These are phyloP conservation scores for Nomada fucata DNA, from an alignment of 2,888 invertebrate species.

Conservation along the genomic window DNA sequence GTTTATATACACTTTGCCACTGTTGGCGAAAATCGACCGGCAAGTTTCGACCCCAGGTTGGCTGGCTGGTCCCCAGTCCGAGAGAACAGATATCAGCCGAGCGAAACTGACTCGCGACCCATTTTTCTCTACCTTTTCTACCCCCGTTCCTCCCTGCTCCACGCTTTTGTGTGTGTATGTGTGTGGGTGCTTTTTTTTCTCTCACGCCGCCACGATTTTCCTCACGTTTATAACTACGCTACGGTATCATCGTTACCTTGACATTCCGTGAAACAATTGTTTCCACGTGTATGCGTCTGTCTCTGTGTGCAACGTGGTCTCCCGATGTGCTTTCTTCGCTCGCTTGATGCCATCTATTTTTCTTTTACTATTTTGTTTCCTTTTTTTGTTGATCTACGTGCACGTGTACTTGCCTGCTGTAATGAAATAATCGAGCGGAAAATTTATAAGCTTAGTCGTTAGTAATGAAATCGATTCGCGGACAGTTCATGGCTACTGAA, in stretches of 20 bases:
- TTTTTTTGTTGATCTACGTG: not conserved
- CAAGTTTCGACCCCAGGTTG: conserved; percentile 25
- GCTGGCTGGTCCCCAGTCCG: conserved; percentile 12
- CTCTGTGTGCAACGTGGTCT: no score
- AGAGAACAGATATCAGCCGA: conserved; percentile 12
- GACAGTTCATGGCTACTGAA: no score
- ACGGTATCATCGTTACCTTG: conserved; percentile 39
- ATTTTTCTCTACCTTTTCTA: conserved; percentile 28
- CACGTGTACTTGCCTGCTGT: not conserved
- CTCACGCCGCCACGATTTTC: conserved; percentile 2
- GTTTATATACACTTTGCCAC: conserved; percentile 7
- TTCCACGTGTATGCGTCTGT: not conserved
- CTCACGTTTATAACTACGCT: conserved; percentile 14
- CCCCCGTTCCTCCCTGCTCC: not conserved
- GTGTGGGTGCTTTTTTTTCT: not conserved
- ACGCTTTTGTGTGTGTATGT: not conserved
- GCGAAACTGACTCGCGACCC: conserved; percentile 48
- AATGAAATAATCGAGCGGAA: no score
- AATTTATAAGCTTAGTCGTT: no score
- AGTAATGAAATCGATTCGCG: no score
- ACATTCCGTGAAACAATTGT: conserved; percentile 36
- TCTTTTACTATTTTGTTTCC: not conserved
- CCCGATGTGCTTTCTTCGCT: conserved; percentile 1
- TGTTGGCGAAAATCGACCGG: conserved; percentile 47
- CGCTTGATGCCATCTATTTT: not conserved